Conservation (phyloP, 53 echinoderm and acorn worm genomes). For the Arbacia lixula region DNA sequence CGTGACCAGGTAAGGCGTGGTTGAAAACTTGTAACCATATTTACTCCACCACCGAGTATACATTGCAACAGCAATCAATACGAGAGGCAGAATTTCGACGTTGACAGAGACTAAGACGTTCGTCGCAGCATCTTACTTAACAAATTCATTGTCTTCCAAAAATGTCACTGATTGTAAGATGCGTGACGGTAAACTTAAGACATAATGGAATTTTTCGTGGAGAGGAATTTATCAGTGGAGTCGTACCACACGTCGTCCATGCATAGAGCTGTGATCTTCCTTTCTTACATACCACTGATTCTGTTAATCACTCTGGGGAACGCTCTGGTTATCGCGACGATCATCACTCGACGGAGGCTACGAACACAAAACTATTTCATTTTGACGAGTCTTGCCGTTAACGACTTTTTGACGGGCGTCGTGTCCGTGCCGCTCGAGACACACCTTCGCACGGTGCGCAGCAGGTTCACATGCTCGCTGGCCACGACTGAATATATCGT, state of each 20-base stretch:
- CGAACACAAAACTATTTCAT: slow-evolving; percentile 21
- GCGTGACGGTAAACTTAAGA: no score
- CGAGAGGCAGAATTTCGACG: no score
- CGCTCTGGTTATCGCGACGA: slow-evolving; percentile 11
- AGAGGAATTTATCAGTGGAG: slow-evolving; percentile 1
- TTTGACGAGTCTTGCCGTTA: slow-evolving; percentile 11
- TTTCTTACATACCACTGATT: background rate
- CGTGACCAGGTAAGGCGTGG: no score
- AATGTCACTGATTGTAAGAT: no score
- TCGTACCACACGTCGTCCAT: slow-evolving; percentile 3
- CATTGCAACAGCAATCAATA: no score
- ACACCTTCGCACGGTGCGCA: slow-evolving; percentile 23
- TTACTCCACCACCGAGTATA: no score
- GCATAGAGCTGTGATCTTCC: background rate
- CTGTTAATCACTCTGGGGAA: slow-evolving; percentile 6
- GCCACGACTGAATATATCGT: background rate
- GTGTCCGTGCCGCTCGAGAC: slow-evolving; percentile 29
- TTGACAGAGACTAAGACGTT: no score
- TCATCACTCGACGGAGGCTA: background rate
- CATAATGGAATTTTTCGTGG: slow-evolving; percentile 27
- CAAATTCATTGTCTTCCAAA: no score
- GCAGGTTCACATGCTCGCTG: slow-evolving; percentile 14
- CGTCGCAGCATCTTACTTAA: no score
- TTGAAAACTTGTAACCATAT: no score
- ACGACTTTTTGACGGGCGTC: slow-evolving; percentile 20